A percentile compares a stretch with the other conserved stretches of the same genome.
phyloP scores from a whole-genome alignment of 2,888 invertebrate genomes.

The Andrena trimmerana region DNA sequence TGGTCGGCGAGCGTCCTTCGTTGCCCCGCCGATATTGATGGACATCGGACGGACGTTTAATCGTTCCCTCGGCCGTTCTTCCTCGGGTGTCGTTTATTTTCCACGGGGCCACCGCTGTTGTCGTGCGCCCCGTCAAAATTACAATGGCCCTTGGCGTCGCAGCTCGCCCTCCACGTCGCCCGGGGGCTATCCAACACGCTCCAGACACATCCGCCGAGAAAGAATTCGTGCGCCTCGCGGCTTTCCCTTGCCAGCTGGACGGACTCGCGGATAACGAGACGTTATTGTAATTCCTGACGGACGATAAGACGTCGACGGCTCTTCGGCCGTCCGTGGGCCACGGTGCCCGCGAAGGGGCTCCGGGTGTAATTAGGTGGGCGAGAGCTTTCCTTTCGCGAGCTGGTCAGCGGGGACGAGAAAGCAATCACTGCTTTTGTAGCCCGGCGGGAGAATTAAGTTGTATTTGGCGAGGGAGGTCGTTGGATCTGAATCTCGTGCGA shows the following conservation, averaged over 20 bases:
- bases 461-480: too few relatives aligned
- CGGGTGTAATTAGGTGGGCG: not conserved
- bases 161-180: conserved; percentile 24
- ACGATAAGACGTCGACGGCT: not conserved
- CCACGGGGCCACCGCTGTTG: conserved; percentile 24
- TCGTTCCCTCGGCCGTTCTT: conserved; percentile 55
- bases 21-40: conserved; percentile 53
- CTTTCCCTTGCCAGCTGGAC: not conserved
- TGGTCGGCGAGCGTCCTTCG: conserved; percentile 24
- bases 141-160: conserved; percentile 36
- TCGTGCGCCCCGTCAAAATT: conserved; percentile 41
- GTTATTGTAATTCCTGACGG: conserved; percentile 46
- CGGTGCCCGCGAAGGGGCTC: not conserved
- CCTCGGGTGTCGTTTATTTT: conserved; percentile 55
- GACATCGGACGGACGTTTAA: conserved; percentile 65
- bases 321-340: not conserved
- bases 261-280: conserved; percentile 46
- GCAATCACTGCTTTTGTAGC: too few relatives aligned
- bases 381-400: too few relatives aligned
- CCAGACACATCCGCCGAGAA: conserved; percentile 4
- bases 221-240: conserved; percentile 19
- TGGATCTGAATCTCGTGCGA: too few relatives aligned
- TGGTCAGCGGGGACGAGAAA: too few relatives aligned
- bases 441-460: too few relatives aligned
- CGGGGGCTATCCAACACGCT: conserved; percentile 29